Evolutionary conservation across 2,113 vertebrate species (phyloP), one percentile per base, ranked within the genome.

Genomic region (Phaethornis superciliosus): DNA sequence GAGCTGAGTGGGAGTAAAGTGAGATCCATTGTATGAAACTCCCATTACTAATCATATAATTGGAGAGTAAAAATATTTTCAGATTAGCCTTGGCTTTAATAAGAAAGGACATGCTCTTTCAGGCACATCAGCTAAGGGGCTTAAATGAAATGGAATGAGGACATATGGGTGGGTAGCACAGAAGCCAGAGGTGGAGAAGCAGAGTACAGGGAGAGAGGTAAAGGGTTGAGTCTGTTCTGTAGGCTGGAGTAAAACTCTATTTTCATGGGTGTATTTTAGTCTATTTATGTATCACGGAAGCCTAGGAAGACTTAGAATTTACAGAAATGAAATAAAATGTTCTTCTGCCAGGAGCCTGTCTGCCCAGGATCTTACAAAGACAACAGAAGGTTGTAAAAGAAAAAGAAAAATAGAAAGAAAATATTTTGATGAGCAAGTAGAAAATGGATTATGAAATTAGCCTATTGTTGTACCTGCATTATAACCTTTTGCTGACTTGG

Each of bases 51-150:
- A 90, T 90, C 65, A 76, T 58, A 54, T 80, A 87, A 94, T 88
- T 89, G 81, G 47, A 81, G 67, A 93, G 37, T 37, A 77, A 94
- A 94, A 82, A 70, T 55, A 83, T 80, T 95, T 92, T 92, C 86
- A 88, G 46, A 84, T 76, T 85, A 94, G 68, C 33, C 28, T 72
- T 51, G 37, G 52, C 47, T 71, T 68, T 85, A 75, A 28, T 85
- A 30, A 79, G 56, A 82, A 80, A 82, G 19, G 62, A 65, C 22
- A 14, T 30, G 28, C 9, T 82, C 52, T 94, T 81, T 49, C 44
- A 89, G 54, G 13, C 11, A 52, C 3, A 0, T 37, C 60, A 47
- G 23, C 15, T 37, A 83, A 69, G 46, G 23, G 16, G n/a, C 42
- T 26, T 85, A 67, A 88, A 35, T 35, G 13, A 74, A 76, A 33